Percentiles rank a stretch among this genome's conserved stretches.
These are phyloP conservation scores for Poecilia wingei DNA, from an alignment of 2,797 vertebrate species.

Conservation along the genomic window DNA sequence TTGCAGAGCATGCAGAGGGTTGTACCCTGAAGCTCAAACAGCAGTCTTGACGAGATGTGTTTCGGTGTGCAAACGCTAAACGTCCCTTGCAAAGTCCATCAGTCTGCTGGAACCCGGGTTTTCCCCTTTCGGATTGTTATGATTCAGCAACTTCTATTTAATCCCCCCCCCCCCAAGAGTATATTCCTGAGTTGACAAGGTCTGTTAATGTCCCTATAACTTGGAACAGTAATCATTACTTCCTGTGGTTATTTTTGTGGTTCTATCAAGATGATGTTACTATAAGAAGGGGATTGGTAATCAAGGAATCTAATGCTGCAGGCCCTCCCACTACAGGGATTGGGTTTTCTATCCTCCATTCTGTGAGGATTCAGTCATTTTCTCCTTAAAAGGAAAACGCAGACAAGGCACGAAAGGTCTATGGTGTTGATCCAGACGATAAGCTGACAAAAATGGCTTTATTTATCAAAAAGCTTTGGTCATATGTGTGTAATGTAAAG, in stretches of 20 bases:
- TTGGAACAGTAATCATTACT: constrained; percentile 84
- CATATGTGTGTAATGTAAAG: constrained; percentile 64
- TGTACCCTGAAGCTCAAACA: constrained; percentile 59
- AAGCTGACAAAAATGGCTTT: constrained; percentile 64
- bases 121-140: constrained; percentile 85
- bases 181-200: constrained; percentile 78
- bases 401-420: constrained; percentile 51
- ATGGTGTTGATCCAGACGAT: constrained; percentile 67
- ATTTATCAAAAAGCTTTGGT: constrained; percentile 70
- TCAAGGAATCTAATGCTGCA: constrained; percentile 70
- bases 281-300: constrained; percentile 72
- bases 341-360: constrained; percentile 11
- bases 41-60: constrained; percentile 78
- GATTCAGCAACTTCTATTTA: constrained; percentile 80
- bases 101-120: constrained; percentile 84
- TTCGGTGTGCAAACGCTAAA: constrained; percentile 52
- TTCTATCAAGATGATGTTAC: constrained; percentile 57
- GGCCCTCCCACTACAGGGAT: constrained; percentile 7
- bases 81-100: constrained; percentile 85
- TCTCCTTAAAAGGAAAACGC: constrained; percentile 58
- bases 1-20: constrained; percentile 63
- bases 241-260: constrained; percentile 85
- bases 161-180: constrained; percentile 86
- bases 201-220: constrained; percentile 86
- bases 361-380: constrained; percentile 70